Evolutionary conservation across 2,113 vertebrate species (phyloP).

Genomic region (Vimba vimba): DNA sequence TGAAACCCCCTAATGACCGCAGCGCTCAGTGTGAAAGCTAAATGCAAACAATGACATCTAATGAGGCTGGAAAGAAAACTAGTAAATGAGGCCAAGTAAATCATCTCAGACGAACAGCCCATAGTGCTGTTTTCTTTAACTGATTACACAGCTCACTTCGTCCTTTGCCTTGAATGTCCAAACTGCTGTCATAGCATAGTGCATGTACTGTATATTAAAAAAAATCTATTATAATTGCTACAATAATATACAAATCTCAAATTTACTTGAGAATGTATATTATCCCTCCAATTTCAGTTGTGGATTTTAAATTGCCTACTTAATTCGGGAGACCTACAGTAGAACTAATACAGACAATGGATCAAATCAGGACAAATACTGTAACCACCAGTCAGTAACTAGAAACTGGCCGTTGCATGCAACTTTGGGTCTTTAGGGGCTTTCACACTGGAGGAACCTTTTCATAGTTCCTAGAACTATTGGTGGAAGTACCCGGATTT

Average conservation of each 20-base stretch:
- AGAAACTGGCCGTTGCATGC: not conserved
- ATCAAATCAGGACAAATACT: not conserved
- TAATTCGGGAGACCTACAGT: not conserved
- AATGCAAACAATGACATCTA: slow-evolving; percentile 42
- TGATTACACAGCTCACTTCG: slow-evolving; percentile 1
- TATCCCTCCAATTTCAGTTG: not conserved
- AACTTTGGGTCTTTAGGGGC: not conserved
- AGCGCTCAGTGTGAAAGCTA: slow-evolving; percentile 9
- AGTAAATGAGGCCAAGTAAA: slow-evolving; percentile 41
- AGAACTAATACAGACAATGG: not conserved
- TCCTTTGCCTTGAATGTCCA: slow-evolving; percentile 11
- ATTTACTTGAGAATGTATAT: not conserved
- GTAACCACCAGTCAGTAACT: not conserved
- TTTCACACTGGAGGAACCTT: no score
- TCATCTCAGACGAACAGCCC: slow-evolving; percentile 8
- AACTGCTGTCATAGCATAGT: not conserved
- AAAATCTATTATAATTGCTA: not conserved
- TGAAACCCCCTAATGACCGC: not conserved
- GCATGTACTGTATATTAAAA: not conserved
- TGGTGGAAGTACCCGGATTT: no score
- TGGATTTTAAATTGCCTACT: not conserved
- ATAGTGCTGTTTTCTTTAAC: slow-evolving; percentile 35
- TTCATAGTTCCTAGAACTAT: no score
- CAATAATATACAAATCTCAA: not conserved
- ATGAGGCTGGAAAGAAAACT: slow-evolving; percentile 30